phyloP scores from a whole-genome alignment of 1,140 invertebrate species.

The Grapholita molesta region DNA sequence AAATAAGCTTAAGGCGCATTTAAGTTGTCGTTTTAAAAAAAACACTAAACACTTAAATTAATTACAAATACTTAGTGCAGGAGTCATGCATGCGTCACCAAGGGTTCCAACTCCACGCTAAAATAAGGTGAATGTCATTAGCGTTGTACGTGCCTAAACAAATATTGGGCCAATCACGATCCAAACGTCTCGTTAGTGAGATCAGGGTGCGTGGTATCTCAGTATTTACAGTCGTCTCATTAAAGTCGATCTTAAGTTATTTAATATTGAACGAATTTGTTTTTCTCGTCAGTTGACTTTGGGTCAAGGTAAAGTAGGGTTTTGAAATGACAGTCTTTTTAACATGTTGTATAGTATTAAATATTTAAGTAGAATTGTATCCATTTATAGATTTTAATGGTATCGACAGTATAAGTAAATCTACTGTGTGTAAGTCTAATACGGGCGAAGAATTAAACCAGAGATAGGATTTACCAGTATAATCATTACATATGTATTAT shows the following conservation, averaged over 20 bases:
- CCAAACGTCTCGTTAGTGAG: conserved; percentile 10
- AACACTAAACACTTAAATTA: background rate
- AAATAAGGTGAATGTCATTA: conserved; percentile 11
- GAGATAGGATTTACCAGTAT: no score
- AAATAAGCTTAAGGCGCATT: no score
- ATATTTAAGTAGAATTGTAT: no score
- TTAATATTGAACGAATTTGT: background rate
- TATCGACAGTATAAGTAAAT: no score
- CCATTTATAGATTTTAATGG: no score
- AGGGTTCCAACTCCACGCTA: background rate
- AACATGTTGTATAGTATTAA: no score
- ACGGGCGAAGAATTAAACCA: no score
- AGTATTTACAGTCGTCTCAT: background rate
- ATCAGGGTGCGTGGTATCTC: conserved; percentile 12
- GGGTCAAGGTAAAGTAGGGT: no score
- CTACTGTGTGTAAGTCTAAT: no score
- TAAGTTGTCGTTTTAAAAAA: background rate
- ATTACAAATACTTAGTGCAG: background rate
- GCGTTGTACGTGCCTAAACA: conserved; percentile 9
- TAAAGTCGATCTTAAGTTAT: background rate
- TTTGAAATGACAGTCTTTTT: no score
- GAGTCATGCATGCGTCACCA: background rate
- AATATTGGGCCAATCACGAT: conserved; percentile 17
- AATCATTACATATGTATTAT: no score
- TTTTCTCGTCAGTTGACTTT: no score